Percentiles rank a stretch among this genome's conserved stretches.
These are phyloP conservation scores for Clavelina lepadiformis DNA, from an alignment of 23 tunicate genomes.

Conservation along the genomic window DNA sequence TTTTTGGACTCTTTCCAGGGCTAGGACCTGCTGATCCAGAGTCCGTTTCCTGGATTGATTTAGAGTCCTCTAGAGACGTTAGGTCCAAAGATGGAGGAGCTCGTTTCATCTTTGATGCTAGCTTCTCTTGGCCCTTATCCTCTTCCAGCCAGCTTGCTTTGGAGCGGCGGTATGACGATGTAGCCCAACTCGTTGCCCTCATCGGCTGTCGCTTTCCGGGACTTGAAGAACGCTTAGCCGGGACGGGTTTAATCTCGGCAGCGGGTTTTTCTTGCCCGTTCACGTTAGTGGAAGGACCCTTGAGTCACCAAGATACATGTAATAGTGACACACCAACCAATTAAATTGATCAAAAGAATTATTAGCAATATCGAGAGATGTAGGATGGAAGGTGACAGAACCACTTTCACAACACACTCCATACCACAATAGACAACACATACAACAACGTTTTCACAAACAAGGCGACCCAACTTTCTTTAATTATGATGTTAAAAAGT, in stretches of 20 bases:
- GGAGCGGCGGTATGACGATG: slow-evolving; percentile 12
- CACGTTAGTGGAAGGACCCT: too few relatives aligned
- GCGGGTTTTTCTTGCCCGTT: too few relatives aligned
- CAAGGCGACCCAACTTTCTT: too few relatives aligned
- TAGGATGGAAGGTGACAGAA: too few relatives aligned
- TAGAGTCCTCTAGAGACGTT: slow-evolving; percentile 22
- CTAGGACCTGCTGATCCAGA: slow-evolving; percentile 1
- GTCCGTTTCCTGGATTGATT: neutral
- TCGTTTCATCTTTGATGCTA: slow-evolving; percentile 7
- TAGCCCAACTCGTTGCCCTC: slow-evolving; percentile 22
- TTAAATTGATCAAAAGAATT: too few relatives aligned
- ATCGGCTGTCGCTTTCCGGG: slow-evolving; percentile 25
- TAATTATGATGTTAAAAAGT: too few relatives aligned
- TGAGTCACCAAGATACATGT: too few relatives aligned
- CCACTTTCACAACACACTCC: too few relatives aligned
- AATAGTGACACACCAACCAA: too few relatives aligned
- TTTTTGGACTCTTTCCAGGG: slow-evolving; percentile 11
- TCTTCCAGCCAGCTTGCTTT: slow-evolving; percentile 35
- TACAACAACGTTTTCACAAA: too few relatives aligned
- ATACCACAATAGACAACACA: too few relatives aligned
- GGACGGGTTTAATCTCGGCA: slow-evolving; percentile 11
- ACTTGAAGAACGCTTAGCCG: slow-evolving; percentile 25
- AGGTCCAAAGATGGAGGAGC: slow-evolving; percentile 35
- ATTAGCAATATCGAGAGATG: too few relatives aligned
- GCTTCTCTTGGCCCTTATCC: slow-evolving; percentile 1